Evolutionary conservation across 2,888 invertebrate genomes (phyloP).

Genomic region (Catocala nupta): DNA sequence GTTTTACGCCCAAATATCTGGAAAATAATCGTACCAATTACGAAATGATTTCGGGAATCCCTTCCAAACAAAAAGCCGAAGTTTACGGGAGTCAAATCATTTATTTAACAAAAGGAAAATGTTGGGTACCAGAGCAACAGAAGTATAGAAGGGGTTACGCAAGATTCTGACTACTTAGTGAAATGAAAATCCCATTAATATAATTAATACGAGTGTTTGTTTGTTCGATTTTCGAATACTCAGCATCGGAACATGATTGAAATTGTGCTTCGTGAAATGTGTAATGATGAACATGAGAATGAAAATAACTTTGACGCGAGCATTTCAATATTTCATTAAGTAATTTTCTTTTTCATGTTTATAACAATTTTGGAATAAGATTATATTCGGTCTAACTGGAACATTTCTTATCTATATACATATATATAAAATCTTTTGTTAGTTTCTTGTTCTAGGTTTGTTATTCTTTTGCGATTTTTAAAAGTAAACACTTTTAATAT

Average conservation of each 20-base stretch:
- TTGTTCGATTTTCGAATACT: constrained; percentile 3
- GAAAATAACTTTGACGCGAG: not conserved
- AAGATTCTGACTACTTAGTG: constrained; percentile 8
- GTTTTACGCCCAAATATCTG: constrained; percentile 1
- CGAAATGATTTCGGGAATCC: constrained; percentile 5
- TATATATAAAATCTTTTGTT: too few relatives aligned
- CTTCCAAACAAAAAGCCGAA: constrained; percentile 5
- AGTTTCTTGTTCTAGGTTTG: too few relatives aligned
- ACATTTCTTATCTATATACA: too few relatives aligned
- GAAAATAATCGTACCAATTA: constrained; percentile 3
- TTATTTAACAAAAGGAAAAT: constrained; percentile 15
- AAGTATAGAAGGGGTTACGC: constrained; percentile 5
- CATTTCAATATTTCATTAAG: too few relatives aligned
- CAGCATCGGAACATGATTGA: not conserved
- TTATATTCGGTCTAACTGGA: too few relatives aligned
- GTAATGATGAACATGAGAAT: not conserved
- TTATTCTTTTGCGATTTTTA: too few relatives aligned
- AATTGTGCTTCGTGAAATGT: constrained; percentile 1
- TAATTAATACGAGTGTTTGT: constrained; percentile 10
- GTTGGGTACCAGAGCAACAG: constrained; percentile 8
- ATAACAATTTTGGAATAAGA: too few relatives aligned
- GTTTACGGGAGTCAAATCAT: constrained; percentile 8
- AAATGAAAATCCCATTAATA: constrained; percentile 13
- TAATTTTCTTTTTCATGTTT: too few relatives aligned
- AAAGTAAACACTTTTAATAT: too few relatives aligned